Conservation (phyloP, 2,888 invertebrate genomes). For the Folsomia manolachei region DNA sequence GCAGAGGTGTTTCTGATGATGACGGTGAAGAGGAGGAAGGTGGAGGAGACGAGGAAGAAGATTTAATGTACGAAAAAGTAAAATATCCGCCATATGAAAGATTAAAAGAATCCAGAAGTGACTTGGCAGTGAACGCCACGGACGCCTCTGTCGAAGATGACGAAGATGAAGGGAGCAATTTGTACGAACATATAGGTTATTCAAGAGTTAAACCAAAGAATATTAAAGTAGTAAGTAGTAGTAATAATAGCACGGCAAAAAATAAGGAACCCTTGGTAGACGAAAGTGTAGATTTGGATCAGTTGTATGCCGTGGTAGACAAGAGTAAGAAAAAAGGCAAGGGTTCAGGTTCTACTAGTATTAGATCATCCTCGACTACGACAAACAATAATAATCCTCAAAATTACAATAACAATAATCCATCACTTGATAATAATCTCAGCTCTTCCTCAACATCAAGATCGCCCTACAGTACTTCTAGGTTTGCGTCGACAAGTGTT, state of each 20-base stretch:
- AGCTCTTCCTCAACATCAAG: neutral
- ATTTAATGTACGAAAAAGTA: slow-evolving; percentile 44
- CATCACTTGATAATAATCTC: neutral
- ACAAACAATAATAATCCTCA: neutral
- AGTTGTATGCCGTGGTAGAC: slow-evolving; percentile 48
- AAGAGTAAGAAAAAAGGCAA: slow-evolving; percentile 44
- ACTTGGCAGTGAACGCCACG: slow-evolving; percentile 28
- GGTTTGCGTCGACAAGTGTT: neutral
- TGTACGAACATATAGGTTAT: slow-evolving; percentile 48
- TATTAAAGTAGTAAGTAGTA: too few species aligned
- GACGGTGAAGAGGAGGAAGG: slow-evolving; percentile 40
- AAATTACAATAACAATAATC: slow-evolving; percentile 1
- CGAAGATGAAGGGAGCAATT: slow-evolving; percentile 30
- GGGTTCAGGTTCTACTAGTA: neutral
- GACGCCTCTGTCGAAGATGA: slow-evolving; percentile 22
- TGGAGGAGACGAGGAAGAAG: slow-evolving; percentile 36
- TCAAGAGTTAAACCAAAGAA: slow-evolving; percentile 36
- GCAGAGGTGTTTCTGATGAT: slow-evolving; percentile 31
- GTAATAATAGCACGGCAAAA: neutral
- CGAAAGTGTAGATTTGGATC: slow-evolving; percentile 30
- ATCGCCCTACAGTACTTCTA: neutral
- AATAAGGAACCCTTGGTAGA: neutral
- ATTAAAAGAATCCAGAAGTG: slow-evolving; percentile 46
- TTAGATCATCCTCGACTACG: neutral
- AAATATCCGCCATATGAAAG: slow-evolving; percentile 50